Conservation (phyloP, 2,113 vertebrate species). For the Heliornis fulica region DNA sequence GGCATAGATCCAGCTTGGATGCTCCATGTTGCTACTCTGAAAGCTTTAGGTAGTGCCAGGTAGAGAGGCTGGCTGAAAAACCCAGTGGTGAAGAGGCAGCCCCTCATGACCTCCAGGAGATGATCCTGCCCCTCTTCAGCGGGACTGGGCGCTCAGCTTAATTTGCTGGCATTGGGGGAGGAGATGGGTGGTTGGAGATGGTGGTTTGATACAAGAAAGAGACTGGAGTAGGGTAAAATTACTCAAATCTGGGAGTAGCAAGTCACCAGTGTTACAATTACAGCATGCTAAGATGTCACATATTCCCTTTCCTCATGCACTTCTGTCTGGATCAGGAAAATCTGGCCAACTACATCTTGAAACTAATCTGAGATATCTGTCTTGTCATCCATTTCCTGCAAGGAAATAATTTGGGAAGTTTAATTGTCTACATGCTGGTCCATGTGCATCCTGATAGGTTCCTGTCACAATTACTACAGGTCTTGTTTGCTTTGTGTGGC, state of each 20-base stretch:
- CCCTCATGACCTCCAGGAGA: neutral
- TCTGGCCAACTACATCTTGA: neutral
- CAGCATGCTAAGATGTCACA: rapidly evolving
- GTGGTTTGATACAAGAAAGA: neutral
- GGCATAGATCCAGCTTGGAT: slow-evolving; percentile 52
- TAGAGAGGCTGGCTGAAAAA: neutral
- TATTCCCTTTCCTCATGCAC: neutral
- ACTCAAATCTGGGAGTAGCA: neutral
- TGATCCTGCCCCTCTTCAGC: neutral
- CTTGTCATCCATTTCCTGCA: neutral
- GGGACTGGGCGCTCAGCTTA: rapidly evolving
- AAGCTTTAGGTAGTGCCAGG: slow-evolving; percentile 19
- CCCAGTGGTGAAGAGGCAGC: neutral
- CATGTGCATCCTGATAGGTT: neutral
- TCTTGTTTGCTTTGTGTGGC: neutral
- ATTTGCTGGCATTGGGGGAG: neutral
- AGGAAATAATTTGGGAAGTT: neutral
- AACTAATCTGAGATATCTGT: neutral
- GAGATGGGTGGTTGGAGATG: neutral
- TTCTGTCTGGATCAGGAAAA: neutral
- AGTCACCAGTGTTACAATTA: neutral
- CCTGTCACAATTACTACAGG: rapidly evolving
- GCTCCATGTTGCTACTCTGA: neutral
- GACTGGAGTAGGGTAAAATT: neutral
- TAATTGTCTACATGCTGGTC: neutral